phyloP scores from a whole-genome alignment of 2,888 invertebrate species.

The Meteorus colon region DNA sequence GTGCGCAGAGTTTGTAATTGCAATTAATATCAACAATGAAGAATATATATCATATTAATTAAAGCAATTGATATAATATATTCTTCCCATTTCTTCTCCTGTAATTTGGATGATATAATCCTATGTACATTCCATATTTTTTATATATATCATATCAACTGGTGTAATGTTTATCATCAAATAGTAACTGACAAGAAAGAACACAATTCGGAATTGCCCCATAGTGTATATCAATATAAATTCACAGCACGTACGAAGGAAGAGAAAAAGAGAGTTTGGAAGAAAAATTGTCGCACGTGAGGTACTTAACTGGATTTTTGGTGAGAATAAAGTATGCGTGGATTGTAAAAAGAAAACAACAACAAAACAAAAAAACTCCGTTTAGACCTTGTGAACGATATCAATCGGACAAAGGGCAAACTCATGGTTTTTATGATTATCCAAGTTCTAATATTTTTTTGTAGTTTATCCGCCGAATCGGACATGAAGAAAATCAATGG shows the following conservation, averaged over 20 bases:
- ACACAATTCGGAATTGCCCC: too few relatives aligned
- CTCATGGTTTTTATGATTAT: too few relatives aligned
- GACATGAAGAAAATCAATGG: too few relatives aligned
- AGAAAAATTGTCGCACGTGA: conserved; percentile 42
- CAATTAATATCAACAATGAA: background rate
- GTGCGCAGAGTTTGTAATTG: conserved; percentile 16
- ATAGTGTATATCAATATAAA: background rate
- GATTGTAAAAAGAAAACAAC: conserved; percentile 33
- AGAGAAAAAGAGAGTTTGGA: background rate
- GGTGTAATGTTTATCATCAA: conserved; percentile 1
- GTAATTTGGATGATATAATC: background rate
- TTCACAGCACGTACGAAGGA: conserved; percentile 33
- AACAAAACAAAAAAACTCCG: conserved; percentile 23
- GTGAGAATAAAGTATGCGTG: conserved; percentile 17
- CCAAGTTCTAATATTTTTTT: too few relatives aligned
- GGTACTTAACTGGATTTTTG: background rate
- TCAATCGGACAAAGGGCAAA: conserved; percentile 19
- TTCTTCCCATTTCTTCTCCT: background rate
- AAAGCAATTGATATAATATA: background rate
- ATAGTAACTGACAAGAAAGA: too few relatives aligned
- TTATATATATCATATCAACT: background rate
- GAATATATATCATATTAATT: background rate
- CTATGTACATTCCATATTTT: background rate
- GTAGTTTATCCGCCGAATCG: too few relatives aligned
- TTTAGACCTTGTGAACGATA: conserved; percentile 33